Evolutionary conservation across 2,888 invertebrate genomes (phyloP), one percentile per base, ranked within the genome.

Genomic region (Ctena decussata): DNA sequence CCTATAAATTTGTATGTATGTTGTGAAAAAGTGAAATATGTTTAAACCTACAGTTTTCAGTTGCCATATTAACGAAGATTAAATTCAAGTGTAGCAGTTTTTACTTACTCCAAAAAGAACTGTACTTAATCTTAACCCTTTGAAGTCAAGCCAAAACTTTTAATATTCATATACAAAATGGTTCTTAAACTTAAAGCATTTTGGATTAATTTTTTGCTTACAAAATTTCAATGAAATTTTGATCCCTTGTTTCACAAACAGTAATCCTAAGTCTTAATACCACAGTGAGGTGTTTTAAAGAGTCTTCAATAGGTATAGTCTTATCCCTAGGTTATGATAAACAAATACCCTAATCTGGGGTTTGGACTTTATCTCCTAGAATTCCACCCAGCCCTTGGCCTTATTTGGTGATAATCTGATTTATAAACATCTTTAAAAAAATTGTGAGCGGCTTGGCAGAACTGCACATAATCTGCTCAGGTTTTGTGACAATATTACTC

Each of bases 311-410:
- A 57, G 27, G 57, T 57, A n/a, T 12, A 27, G n/a, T 57, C 27
- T 57, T 57, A 57, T 57, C 57, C 12, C 11, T 5, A 5, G 57
- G 57, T 27, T 57, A 27, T 57, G 57, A 57, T 12, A 24, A 27
- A 8, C 27, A 57, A 57, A 57, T n/a, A 57, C 8, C 27, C n/a
- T 57, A 57, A 57, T 57, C 57, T 57, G 57, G 57, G 57, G 65
- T 65, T 65, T 65, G 15, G 18, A 35, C 35, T 65, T 60, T 65
- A 65, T 65, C 65, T 65, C 12, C 21, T 21, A 18, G 35, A 65
- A 65, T 65, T 65, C 35, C 35, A 15, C 32, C 65, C 65, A 65
- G 35, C 65, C 65, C 65, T 12, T 65, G 65, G 65, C 65, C 65
- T 35, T 65, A 65, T 65, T 65, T 32, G 18, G 65, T 15, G 35